Conservation (phyloP, 92 coral and sea anemone species). For the Hydrozoanthus gracilis region DNA sequence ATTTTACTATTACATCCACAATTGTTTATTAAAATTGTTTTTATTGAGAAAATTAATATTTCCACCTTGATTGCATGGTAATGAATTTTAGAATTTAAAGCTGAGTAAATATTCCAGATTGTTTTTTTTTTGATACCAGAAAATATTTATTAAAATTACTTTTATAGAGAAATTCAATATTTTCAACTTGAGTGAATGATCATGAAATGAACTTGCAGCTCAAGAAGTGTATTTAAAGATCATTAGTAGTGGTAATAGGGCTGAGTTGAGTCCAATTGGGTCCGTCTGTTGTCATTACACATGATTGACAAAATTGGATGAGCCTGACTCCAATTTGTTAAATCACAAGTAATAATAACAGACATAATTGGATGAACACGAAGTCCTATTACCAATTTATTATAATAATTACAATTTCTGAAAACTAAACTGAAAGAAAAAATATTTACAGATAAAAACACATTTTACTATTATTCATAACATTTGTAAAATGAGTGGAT, state of each 20-base stretch:
- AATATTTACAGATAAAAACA: conserved; percentile 42
- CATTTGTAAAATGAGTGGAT: conserved; percentile 18
- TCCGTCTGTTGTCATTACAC: conserved; percentile 50
- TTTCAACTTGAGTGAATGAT: neutral
- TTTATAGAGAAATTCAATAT: too few relatives aligned
- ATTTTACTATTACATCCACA: neutral
- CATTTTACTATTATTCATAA: conserved; percentile 13
- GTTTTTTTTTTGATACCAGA: too few relatives aligned
- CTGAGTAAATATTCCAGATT: too few relatives aligned
- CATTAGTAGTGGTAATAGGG: conserved; percentile 31
- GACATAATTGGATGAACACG: conserved; percentile 50
- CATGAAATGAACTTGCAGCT: neutral
- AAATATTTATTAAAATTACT: too few relatives aligned
- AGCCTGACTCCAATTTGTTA: conserved; percentile 30
- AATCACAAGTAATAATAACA: conserved; percentile 51
- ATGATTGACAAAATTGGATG: conserved; percentile 52
- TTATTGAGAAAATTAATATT: neutral
- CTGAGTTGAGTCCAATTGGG: conserved; percentile 49
- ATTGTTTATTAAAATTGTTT: neutral
- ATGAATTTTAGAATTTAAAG: too few relatives aligned
- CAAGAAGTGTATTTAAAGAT: conserved; percentile 26
- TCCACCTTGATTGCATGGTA: neutral
- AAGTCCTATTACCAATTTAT: too few relatives aligned
- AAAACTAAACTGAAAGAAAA: too few relatives aligned
- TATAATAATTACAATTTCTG: conserved; percentile 48